Conservation (phyloP, 2,113 vertebrate species). For the Rutilus rutilus region DNA sequence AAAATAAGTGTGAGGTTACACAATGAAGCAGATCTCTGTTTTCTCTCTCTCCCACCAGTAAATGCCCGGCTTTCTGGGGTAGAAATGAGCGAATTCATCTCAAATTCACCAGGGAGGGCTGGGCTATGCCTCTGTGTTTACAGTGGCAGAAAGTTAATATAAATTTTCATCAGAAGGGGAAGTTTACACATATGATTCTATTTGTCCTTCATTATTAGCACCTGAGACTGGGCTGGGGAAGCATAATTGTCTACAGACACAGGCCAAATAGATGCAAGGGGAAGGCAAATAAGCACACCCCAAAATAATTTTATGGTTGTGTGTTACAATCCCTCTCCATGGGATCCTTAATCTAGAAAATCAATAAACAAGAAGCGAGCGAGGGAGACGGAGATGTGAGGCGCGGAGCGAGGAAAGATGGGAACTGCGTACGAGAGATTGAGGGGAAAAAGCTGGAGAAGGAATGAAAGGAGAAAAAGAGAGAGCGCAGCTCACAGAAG, state of each 20-base stretch:
- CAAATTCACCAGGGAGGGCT: conserved; percentile 96
- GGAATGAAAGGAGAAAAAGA: conserved; percentile 49
- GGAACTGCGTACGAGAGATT: not conserved
- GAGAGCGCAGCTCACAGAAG: conserved; percentile 83
- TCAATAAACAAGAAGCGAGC: conserved; percentile 94
- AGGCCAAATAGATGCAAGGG: conserved; percentile 99
- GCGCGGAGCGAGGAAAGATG: not conserved
- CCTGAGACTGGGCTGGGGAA: conserved; percentile 98
- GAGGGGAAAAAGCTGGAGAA: conserved; percentile 17
- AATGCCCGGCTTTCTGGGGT: conserved; percentile 93
- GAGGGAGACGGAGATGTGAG: conserved; percentile 48
- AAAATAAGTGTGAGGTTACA: conserved; percentile 92
- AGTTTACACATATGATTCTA: conserved; percentile 99
- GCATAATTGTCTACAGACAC: conserved; percentile 99
- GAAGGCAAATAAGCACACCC: conserved; percentile 99
- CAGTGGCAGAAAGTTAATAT: conserved; percentile 99
- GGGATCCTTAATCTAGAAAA: conserved; percentile 99
- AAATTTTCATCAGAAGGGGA: conserved; percentile 99
- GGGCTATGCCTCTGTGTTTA: conserved; percentile 99
- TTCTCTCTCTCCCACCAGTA: conserved; percentile 76
- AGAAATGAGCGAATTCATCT: conserved; percentile 99
- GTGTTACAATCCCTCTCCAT: conserved; percentile 98
- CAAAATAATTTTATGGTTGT: conserved; percentile 99
- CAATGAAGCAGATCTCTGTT: conserved; percentile 81
- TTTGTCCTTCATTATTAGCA: conserved; percentile 99